Base-by-base conservation (phyloP, 2,797 vertebrate species). In the Bovichtus diacanthus region DNA sequence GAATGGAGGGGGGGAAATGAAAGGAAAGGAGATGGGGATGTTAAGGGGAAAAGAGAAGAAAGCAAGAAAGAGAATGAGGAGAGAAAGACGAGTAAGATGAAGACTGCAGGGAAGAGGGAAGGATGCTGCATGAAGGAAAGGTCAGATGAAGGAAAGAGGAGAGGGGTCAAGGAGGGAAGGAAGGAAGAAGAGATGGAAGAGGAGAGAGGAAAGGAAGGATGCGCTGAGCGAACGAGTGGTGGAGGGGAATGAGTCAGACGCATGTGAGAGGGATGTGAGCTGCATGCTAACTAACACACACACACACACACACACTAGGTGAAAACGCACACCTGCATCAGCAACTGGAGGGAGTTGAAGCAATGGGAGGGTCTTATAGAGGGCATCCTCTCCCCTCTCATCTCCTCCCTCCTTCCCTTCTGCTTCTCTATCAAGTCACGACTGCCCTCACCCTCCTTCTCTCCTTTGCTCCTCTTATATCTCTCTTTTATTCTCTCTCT, bases 191-290 rank as follows among this genome's bases (percentile, higher is more conserved):
- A 23, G 64, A 61, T 38, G 39, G 10, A 31, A 51, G 64, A 62
- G 72, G 77, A 67, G 62, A 41, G 70, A 78, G 79, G 77, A 76
- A 73, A 72, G 75, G 66, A 50, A 59, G 78, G 66, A 73, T 43
- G 72, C 15, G 25, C 50, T n/a, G 74, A 75, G 70, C 25, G 21
- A 54, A 70, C 9, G 70, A 74, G 61, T 66, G 59, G 38, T 31
- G 34, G 81, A 78, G 84, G 41, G 64, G 77, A 72, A 81, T 91
- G 88, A 93, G 90, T 90, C 91, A 87, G 90, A 64, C 31, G 60
- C 86, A 88, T 78, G 80, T 91, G 91, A 91, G 88, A 19, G 66
- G 59, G 84, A 90, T 93, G 91, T 91, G 92, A 89, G 86, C 90
- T 71, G 90, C 88, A 83, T 92, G 85, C 74, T 92, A 92, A 94